Conservation (phyloP, 2,113 vertebrate species). For the Hyperopisus bebe region DNA sequence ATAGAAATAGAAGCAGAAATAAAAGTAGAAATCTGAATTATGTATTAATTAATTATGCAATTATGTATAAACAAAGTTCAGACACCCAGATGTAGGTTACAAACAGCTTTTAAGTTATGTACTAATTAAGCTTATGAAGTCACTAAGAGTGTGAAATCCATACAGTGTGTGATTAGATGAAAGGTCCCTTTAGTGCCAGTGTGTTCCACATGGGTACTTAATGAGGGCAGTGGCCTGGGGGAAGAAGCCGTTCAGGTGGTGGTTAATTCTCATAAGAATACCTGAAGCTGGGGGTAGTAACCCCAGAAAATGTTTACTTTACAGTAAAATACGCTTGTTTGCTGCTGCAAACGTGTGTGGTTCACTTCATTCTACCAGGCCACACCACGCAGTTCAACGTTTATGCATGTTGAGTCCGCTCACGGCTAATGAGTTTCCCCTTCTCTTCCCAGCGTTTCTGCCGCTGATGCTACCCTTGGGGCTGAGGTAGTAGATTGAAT, state of each 20-base stretch:
- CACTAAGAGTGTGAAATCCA: neutral
- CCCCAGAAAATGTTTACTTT: neutral
- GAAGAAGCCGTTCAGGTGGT: neutral
- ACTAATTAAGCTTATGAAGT: neutral
- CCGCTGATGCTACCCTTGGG: slow-evolving; percentile 75
- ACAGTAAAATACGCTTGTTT: neutral
- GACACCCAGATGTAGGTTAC: neutral
- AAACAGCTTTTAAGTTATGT: neutral
- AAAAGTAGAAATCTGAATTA: neutral
- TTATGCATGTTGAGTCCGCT: neutral
- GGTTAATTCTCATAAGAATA: neutral
- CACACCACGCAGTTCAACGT: neutral
- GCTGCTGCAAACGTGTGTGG: neutral
- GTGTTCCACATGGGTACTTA: neutral
- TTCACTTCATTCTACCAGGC: neutral
- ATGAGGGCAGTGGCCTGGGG: neutral
- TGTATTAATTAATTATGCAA: no score
- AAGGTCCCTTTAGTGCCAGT: neutral
- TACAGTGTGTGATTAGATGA: neutral
- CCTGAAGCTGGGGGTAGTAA: neutral
- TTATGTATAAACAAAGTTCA: neutral
- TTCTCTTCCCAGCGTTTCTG: slow-evolving; percentile 43
- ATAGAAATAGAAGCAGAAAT: neutral
- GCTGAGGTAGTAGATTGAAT: slow-evolving; percentile 95
- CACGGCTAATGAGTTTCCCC: slow-evolving; percentile 21